These are phyloP conservation scores for Propithecus deckenii DNA, from an alignment of 2,797 vertebrate species.

Conservation along the genomic window DNA sequence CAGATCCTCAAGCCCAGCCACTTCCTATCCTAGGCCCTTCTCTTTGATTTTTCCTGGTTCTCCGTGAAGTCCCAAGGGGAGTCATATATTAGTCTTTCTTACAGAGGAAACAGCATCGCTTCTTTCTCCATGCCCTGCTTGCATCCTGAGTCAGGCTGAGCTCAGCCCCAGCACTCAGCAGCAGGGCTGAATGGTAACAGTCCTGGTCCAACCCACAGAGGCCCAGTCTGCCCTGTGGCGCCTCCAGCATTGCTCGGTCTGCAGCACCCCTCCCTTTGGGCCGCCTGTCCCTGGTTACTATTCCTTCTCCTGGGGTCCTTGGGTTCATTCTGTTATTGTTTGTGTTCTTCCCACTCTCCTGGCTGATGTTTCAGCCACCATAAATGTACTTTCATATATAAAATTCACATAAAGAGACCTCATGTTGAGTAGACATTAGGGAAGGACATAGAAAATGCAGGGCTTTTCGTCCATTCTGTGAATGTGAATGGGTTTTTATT, in stretches of 20 bases:
- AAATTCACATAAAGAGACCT: not conserved
- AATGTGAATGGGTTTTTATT: slow-evolving; percentile 31
- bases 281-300: not conserved
- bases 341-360: not conserved
- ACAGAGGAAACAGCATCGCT: not conserved
- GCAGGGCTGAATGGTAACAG: not conserved
- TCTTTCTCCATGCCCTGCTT: not conserved
- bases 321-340: not conserved
- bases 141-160: not conserved
- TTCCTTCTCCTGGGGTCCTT: not conserved
- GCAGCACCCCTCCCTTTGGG: not conserved
- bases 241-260: fast-evolving
- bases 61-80: not conserved
- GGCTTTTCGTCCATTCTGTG: not conserved
- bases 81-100: not conserved
- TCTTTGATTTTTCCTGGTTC: not conserved
- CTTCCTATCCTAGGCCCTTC: not conserved
- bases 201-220: not conserved
- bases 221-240: fast-evolving
- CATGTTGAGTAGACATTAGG: not conserved
- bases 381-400: not conserved
- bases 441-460: not conserved
- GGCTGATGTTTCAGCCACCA: not conserved
- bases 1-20: not conserved
- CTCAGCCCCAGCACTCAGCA: not conserved